Conservation (phyloP, 2,888 invertebrate species). For the Rotaria sp. region DNA sequence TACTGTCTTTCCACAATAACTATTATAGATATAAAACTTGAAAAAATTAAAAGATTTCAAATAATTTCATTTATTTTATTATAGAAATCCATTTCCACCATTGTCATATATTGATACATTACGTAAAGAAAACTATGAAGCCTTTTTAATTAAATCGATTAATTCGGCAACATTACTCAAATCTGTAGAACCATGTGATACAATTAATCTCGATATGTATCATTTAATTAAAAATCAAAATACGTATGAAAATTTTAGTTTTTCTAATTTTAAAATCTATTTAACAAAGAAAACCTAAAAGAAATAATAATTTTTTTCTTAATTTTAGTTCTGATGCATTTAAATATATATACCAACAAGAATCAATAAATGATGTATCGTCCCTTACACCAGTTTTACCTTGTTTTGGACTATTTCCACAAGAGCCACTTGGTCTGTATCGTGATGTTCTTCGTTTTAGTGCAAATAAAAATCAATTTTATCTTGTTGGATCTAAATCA, state of each 20-base stretch:
- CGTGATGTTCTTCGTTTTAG: slow-evolving; percentile 48
- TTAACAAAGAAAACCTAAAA: background rate
- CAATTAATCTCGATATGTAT: background rate
- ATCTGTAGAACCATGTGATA: slow-evolving; percentile 16
- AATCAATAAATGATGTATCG: slow-evolving; percentile 43
- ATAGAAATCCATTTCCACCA: slow-evolving; percentile 37
- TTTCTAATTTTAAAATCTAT: background rate
- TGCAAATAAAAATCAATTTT: slow-evolving; percentile 30
- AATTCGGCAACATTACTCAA: slow-evolving; percentile 24
- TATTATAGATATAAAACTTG: too few relatives aligned
- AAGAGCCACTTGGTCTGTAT: slow-evolving; percentile 48
- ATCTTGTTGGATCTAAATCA: slow-evolving; percentile 33
- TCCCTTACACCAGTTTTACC: slow-evolving; percentile 44
- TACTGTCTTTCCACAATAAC: too few relatives aligned
- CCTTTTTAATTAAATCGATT: slow-evolving; percentile 30
- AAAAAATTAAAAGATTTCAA: too few relatives aligned
- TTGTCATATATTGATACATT: background rate
- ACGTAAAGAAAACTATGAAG: slow-evolving; percentile 32
- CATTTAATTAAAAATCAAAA: background rate
- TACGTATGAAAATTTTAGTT: background rate
- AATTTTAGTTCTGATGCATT: slow-evolving; percentile 5
- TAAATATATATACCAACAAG: slow-evolving; percentile 45
- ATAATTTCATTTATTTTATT: background rate
- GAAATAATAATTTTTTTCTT: background rate
- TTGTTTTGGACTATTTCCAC: slow-evolving; percentile 49